Evolutionary conservation across 2,113 vertebrate genomes (phyloP), one percentile per base, ranked within the genome.

Genomic region (Lutjanus erythropterus): DNA sequence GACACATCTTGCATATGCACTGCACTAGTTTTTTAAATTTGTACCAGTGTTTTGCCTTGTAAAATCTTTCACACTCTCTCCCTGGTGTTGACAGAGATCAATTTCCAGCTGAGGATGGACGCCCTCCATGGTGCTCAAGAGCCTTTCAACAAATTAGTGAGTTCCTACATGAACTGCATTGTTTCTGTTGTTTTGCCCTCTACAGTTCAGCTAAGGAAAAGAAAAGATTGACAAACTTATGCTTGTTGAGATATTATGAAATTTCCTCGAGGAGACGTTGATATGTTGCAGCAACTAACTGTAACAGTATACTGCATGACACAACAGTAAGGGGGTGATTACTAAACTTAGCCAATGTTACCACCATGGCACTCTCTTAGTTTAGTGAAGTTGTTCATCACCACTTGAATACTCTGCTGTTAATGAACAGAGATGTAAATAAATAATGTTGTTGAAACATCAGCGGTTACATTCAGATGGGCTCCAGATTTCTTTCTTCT

Each of bases 11-110:
- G n/a, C n/a, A n/a, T n/a, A n/a, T n/a, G n/a, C n/a, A n/a, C n/a
- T n/a, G n/a, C n/a, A n/a, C n/a, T n/a, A n/a, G n/a, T n/a, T 33
- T 67, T 25, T 42, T 18, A 21, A 49, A 66, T 67, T 59, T n/a
- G 35, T 50, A 9, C 5, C 39, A 11, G 21, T 58, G 11, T 69
- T 50, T 70, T 52, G 18, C 65, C 19, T 33, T 29, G 2, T 18
- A 16, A 35, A 62, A 31, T 8, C 37, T 16, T 19, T 33, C 16
- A 19, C 18, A 9, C 52, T 9, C n/a, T n/a, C n/a, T n/a, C 23
- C 37, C 23, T 41, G 23, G 16, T 14, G 25, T 56, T 41, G 2
- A 8, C 23, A 70, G 12, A 53, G 21, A 44, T 14, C 15, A 1
- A 14, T 16, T 37, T 73, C 44, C 44, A 27, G 3, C 39, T 10